Evolutionary conservation across 2,797 vertebrate species (phyloP).

Genomic region (Syngnathus acus): DNA sequence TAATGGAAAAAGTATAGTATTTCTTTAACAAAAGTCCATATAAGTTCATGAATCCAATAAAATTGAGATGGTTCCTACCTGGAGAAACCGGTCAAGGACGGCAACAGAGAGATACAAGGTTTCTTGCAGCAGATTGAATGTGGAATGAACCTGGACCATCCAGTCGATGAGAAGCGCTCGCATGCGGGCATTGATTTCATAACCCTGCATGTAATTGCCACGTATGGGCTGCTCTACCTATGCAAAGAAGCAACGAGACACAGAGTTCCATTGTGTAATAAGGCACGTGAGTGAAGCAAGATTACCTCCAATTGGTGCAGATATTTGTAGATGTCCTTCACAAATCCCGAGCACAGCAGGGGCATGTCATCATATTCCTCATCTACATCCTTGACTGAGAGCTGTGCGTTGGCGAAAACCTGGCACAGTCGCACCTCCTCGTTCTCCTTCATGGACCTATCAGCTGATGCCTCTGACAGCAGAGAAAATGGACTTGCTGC

Average conservation of each 20-base stretch:
- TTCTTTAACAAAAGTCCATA: not conserved
- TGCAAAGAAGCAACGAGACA: not conserved
- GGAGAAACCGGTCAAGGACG: conserved; percentile 85
- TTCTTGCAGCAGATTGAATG: conserved; percentile 89
- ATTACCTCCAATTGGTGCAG: conserved; percentile 81
- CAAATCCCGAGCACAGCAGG: conserved; percentile 85
- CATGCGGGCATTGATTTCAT: conserved; percentile 80
- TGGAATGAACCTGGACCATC: conserved; percentile 89
- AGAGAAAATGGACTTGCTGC: not conserved
- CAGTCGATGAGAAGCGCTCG: conserved; percentile 87
- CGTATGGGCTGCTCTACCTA: conserved; percentile 77
- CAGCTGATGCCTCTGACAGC: conserved; percentile 23
- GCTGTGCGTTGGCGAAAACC: conserved; percentile 81
- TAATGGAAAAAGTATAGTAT: too few species aligned
- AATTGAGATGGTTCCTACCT: conserved; percentile 55
- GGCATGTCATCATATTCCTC: conserved; percentile 75
- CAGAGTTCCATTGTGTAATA: not conserved
- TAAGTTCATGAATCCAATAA: not conserved
- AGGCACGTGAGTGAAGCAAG: rapidly evolving
- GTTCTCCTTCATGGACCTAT: conserved; percentile 78
- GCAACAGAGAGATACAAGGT: conserved; percentile 88
- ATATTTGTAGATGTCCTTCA: conserved; percentile 88
- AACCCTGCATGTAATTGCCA: conserved; percentile 77
- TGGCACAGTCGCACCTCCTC: conserved; percentile 74
- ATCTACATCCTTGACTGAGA: conserved; percentile 81